Base-by-base conservation (phyloP, 2,888 invertebrate species). In the Latrodectus elegans region DNA sequence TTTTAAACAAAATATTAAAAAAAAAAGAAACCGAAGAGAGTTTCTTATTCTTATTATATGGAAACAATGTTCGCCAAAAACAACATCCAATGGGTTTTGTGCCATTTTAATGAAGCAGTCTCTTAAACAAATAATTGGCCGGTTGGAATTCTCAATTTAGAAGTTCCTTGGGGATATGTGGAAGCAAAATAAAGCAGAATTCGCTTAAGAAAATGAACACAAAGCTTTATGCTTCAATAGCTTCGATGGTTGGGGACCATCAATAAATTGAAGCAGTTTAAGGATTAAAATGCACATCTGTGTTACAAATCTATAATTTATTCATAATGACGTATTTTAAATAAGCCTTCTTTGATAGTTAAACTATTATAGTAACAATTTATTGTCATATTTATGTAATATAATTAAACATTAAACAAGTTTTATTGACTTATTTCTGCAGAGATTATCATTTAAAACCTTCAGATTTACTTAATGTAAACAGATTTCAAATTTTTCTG, bases 41-140 rank as follows among this genome's bases (percentile, higher is more conserved):
- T 14, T 14, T 11, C n/a, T 17, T 49, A 49, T 17, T 52, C 71
- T 64, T 64, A 64, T 64, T 78, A 72, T 77, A 71, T 64, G 60
- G 53, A 22, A 55, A 52, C 49, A 65, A 22, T 17, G 14, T 15
- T 51, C 15, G 53, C 60, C 60, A 78, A 64, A 68, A 22, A n/a
- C 17, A 38, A 15, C 53, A 38, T 52, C 51, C n/a, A 22, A 26
- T 77, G 52, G 75, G 78, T 73, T 84, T 77, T 84, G 78, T 84
- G 78, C 78, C 17, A 65, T 78, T 78, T 84, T 84, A 84, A 84
- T 84, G 84, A 84, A 84, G 84, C 84, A 78, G 78, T 84, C 78
- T 84, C 84, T 84, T 84, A 72, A 78, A 73, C 67, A 77, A 84
- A 84, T 84, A 84, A 84, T 84, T 84, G 84, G 84, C 84, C 53